Percentiles rank a stretch among this genome's conserved stretches.
These are phyloP conservation scores for human DNA, from an alignment of 2,113 vertebrate species.

Conservation along the genomic window GRCh38 chr9:120206001-120206500, in stretches of 20 bases:
- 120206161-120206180: conserved; percentile 69
- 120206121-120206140: conserved; percentile 2
- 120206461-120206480: background rate
- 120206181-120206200: conserved; percentile 71
- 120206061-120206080: background rate
- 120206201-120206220: conserved; percentile 54
- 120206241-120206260: conserved; percentile 62
- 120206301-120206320: conserved; percentile 69
- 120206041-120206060: background rate
- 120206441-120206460: background rate
- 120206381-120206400: background rate
- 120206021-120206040: background rate
- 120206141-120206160: conserved; percentile 1
- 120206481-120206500: background rate
- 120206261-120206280: conserved; percentile 74
- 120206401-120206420: background rate
- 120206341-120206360: background rate
- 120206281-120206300: conserved; percentile 73
- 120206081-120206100: background rate
- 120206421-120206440: background rate
- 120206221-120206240: conserved; percentile 77
- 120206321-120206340: conserved; percentile 54
- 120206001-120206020: background rate
- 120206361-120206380: conserved; percentile 30
- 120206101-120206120: conserved; percentile 4